These are phyloP conservation scores for Geococcyx californianus DNA, from an alignment of 2,113 vertebrate genomes.

Conservation along the genomic window DNA sequence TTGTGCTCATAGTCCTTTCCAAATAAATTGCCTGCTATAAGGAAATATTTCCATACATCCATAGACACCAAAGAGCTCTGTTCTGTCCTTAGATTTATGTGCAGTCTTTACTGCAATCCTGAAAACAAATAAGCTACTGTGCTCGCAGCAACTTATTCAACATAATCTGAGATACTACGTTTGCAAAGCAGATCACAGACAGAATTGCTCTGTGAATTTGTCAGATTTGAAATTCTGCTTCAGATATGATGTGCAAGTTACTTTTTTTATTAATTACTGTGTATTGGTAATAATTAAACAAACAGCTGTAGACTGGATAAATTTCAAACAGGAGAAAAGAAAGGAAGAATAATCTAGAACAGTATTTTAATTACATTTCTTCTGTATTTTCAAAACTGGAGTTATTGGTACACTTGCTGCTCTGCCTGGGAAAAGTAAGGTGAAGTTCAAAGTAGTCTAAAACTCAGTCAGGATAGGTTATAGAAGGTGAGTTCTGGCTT, in stretches of 20 bases:
- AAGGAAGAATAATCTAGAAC: neutral
- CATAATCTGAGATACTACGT: fast-evolving
- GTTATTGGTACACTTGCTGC: neutral
- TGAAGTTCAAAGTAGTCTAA: neutral
- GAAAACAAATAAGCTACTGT: neutral
- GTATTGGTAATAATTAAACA: neutral
- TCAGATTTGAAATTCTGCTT: neutral
- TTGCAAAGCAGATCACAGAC: neutral
- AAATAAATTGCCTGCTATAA: neutral
- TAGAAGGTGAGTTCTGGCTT: neutral
- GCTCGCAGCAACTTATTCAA: neutral
- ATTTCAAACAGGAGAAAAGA: neutral
- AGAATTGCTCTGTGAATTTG: neutral
- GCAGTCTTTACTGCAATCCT: neutral
- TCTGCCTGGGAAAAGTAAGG: neutral
- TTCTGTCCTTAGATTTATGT: neutral
- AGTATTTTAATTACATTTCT: neutral
- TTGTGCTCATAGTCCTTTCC: neutral
- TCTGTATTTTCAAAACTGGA: neutral
- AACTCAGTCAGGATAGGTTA: neutral
- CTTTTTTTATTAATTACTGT: neutral
- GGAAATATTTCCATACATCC: neutral
- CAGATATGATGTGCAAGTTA: neutral
- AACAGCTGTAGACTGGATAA: neutral
- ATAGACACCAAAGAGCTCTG: neutral